Percentiles rank a stretch among this genome's conserved stretches.
Conservation (phyloP, 2,888 invertebrate species). For the Polylopha cassiicola region DNA sequence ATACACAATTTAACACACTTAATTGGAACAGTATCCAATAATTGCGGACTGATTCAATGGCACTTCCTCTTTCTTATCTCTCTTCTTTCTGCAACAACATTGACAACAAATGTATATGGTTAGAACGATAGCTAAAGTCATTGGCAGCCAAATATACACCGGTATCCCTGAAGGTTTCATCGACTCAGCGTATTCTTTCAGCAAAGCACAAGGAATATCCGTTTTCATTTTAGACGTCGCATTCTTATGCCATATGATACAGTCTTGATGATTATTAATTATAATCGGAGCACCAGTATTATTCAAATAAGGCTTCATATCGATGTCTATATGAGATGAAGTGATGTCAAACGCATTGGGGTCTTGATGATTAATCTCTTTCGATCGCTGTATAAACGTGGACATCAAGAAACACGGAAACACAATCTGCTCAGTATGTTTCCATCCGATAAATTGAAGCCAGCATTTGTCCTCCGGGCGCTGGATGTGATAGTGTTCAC, state of each 20-base stretch:
- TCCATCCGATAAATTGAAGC: slow-evolving; percentile 52
- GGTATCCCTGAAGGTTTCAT: slow-evolving; percentile 56
- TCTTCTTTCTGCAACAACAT: slow-evolving; percentile 45
- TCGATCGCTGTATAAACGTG: slow-evolving; percentile 48
- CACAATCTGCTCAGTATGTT: slow-evolving; percentile 52
- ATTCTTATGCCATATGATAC: slow-evolving; percentile 62
- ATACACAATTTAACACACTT: slow-evolving; percentile 23
- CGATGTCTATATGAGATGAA: slow-evolving; percentile 45
- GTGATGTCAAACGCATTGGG: slow-evolving; percentile 49
- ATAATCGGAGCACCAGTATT: slow-evolving; percentile 39
- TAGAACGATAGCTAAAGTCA: slow-evolving; percentile 44
- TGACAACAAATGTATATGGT: slow-evolving; percentile 48
- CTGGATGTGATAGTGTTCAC: slow-evolving; percentile 43
- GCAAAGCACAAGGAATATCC: slow-evolving; percentile 52
- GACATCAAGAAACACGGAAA: slow-evolving; percentile 67
- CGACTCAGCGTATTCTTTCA: slow-evolving; percentile 58
- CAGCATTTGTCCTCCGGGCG: slow-evolving; percentile 53
- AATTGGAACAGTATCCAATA: slow-evolving; percentile 46
- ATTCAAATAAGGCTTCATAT: slow-evolving; percentile 46
- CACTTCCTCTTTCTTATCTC: slow-evolving; percentile 35
- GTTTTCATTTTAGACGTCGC: slow-evolving; percentile 45
- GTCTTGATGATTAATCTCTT: slow-evolving; percentile 32
- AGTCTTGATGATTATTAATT: slow-evolving; percentile 51
- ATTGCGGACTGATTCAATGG: slow-evolving; percentile 44
- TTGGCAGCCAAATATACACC: slow-evolving; percentile 61